Percentiles rank a stretch among this genome's conserved stretches.
Conservation (phyloP, 2,888 invertebrate genomes). For the Tetropium fuscum region DNA sequence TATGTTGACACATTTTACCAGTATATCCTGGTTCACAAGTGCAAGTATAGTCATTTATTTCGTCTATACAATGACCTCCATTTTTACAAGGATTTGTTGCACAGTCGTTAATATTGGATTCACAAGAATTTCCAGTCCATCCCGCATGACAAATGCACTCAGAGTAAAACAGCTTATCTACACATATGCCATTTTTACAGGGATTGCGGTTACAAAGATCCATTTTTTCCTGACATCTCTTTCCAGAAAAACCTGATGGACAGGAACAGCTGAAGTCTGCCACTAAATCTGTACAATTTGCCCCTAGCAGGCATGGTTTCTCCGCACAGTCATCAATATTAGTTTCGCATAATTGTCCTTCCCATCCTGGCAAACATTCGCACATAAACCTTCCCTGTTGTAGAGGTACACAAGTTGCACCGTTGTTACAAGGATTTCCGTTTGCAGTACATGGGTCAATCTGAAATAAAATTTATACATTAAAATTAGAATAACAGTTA, state of each 20-base stretch:
- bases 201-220: slow-evolving; percentile 91
- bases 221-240: slow-evolving; percentile 95
- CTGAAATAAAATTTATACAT: slow-evolving; percentile 64
- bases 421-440: slow-evolving; percentile 92
- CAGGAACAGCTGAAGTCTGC: slow-evolving; percentile 95
- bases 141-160: slow-evolving; percentile 94
- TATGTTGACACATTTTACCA: slow-evolving; percentile 91
- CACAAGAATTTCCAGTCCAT: slow-evolving; percentile 89
- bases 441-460: slow-evolving; percentile 91
- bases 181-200: slow-evolving; percentile 93
- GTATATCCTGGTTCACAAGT: slow-evolving; percentile 95
- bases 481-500: neutral
- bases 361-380: slow-evolving; percentile 97
- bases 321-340: slow-evolving; percentile 95
- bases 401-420: slow-evolving; percentile 88
- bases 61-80: slow-evolving; percentile 91
- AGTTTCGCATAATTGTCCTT: slow-evolving; percentile 94
- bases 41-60: slow-evolving; percentile 86
- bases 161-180: slow-evolving; percentile 87
- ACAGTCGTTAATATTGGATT: slow-evolving; percentile 94
- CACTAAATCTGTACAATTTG: slow-evolving; percentile 93
- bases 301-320: slow-evolving; percentile 89
- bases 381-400: slow-evolving; percentile 95
- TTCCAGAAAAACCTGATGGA: slow-evolving; percentile 94
- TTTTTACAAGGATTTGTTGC: slow-evolving; percentile 90